Conservation (phyloP, 2,888 invertebrate species). For the Drosophila formosana region DNA sequence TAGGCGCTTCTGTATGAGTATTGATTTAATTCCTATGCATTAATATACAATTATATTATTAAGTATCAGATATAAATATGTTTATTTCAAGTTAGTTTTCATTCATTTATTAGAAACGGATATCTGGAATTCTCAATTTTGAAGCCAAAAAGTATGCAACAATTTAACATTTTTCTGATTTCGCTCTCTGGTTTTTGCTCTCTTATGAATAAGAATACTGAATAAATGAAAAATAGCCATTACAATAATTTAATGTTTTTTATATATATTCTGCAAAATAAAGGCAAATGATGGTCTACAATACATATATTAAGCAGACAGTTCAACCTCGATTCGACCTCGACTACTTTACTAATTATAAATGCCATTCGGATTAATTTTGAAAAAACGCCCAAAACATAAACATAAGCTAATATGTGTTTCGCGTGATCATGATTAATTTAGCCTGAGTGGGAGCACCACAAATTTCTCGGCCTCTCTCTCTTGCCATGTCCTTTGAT, state of each 20-base stretch:
- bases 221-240: too few relatives aligned
- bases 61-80: not conserved
- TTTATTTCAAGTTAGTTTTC: not conserved
- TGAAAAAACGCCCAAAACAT: not conserved
- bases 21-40: too few relatives aligned
- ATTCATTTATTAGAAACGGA: not conserved
- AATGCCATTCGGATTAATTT: not conserved
- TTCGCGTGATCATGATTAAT: slow-evolving; percentile 1
- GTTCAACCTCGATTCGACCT: not conserved
- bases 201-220: too few relatives aligned
- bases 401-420: not conserved
- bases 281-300: too few relatives aligned
- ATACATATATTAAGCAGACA: not conserved
- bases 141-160: slow-evolving; percentile 2
- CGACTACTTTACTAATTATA: not conserved
- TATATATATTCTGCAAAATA: not conserved
- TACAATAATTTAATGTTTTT: too few relatives aligned
- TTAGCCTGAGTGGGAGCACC: not conserved
- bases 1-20: not conserved
- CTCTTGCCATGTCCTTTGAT: not conserved
- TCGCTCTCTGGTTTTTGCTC: too few relatives aligned
- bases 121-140: not conserved
- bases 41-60: not conserved
- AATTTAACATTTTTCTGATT: not conserved
- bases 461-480: not conserved